Conservation (phyloP, 2,113 vertebrate species). For the Pelodiscus sinensis region DNA sequence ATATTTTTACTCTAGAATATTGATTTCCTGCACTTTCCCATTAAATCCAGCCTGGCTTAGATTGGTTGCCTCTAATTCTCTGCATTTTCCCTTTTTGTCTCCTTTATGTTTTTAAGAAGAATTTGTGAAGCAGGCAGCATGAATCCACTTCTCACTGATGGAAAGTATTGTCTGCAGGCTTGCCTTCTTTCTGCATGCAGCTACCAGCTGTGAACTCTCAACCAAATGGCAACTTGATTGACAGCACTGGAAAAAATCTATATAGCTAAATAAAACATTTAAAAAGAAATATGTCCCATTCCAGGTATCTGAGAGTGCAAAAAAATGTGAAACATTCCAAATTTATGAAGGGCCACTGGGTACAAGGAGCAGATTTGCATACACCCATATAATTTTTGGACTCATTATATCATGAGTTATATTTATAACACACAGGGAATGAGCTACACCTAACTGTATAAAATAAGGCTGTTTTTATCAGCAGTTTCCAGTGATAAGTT, state of each 20-base stretch:
- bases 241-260: neutral
- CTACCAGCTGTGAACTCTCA: neutral
- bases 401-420: slow-evolving; percentile 41
- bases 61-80: neutral
- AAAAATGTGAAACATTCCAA: slow-evolving; percentile 40
- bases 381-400: slow-evolving; percentile 45
- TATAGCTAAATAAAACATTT: slow-evolving; percentile 9
- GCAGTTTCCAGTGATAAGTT: slow-evolving; percentile 33
- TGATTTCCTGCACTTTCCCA: slow-evolving; percentile 12
- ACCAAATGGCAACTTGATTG: neutral
- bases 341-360: slow-evolving; percentile 11
- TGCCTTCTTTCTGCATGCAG: neutral
- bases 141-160: slow-evolving; percentile 1
- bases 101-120: slow-evolving; percentile 18
- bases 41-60: slow-evolving; percentile 1
- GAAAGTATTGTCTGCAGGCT: slow-evolving; percentile 16
- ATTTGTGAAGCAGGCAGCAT: slow-evolving; percentile 1
- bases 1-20: neutral
- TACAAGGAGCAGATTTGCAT: slow-evolving; percentile 10
- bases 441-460: slow-evolving; percentile 30
- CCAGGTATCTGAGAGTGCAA: neutral
- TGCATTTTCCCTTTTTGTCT: slow-evolving; percentile 11
- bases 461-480: slow-evolving; percentile 24
- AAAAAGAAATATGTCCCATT: neutral
- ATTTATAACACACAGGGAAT: slow-evolving; percentile 10